Percentiles rank a stretch among this genome's conserved stretches.
Conservation (phyloP, 2,888 invertebrate species). For the Pachydiplax longipennis region DNA sequence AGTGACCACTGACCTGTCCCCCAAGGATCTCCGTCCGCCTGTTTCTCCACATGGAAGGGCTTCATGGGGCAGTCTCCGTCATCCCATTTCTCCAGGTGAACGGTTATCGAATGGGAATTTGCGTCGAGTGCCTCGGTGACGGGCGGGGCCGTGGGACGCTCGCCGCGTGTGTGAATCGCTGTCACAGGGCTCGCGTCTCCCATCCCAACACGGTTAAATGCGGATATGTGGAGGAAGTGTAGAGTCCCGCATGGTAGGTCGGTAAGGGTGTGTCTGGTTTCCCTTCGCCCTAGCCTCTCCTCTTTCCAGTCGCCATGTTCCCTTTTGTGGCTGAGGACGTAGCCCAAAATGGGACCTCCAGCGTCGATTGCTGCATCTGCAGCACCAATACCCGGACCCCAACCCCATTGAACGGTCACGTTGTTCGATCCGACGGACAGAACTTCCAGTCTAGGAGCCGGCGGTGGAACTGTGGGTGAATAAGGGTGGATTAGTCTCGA, state of each 20-base stretch:
- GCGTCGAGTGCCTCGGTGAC: slow-evolving; percentile 46
- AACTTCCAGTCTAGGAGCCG: slow-evolving; percentile 58
- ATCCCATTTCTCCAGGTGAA: slow-evolving; percentile 52
- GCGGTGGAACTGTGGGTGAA: slow-evolving; percentile 58
- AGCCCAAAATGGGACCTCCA: slow-evolving; percentile 52
- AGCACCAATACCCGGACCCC: slow-evolving; percentile 52
- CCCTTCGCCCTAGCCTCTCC: slow-evolving; percentile 50
- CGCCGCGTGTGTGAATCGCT: slow-evolving; percentile 48
- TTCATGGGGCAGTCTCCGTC: slow-evolving; percentile 53
- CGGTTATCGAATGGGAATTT: slow-evolving; percentile 50
- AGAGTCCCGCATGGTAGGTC: slow-evolving; percentile 55
- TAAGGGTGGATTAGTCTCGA: neutral
- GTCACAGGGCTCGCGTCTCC: slow-evolving; percentile 53
- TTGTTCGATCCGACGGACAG: slow-evolving; percentile 58
- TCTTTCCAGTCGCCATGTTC: slow-evolving; percentile 54
- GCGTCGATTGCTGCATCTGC: slow-evolving; percentile 46
- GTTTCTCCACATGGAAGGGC: slow-evolving; percentile 52
- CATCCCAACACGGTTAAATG: slow-evolving; percentile 54
- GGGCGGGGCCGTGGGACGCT: slow-evolving; percentile 48
- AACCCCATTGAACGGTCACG: slow-evolving; percentile 56
- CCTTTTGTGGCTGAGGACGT: slow-evolving; percentile 53
- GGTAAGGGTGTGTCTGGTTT: slow-evolving; percentile 50
- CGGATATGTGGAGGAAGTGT: slow-evolving; percentile 54
- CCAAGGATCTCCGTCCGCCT: slow-evolving; percentile 48
- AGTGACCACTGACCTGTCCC: slow-evolving; percentile 47